Percentiles rank a stretch among this genome's conserved stretches.
These are phyloP conservation scores for Phragmatobia fuliginosa DNA, from an alignment of 2,888 invertebrate genomes.

Conservation along the genomic window DNA sequence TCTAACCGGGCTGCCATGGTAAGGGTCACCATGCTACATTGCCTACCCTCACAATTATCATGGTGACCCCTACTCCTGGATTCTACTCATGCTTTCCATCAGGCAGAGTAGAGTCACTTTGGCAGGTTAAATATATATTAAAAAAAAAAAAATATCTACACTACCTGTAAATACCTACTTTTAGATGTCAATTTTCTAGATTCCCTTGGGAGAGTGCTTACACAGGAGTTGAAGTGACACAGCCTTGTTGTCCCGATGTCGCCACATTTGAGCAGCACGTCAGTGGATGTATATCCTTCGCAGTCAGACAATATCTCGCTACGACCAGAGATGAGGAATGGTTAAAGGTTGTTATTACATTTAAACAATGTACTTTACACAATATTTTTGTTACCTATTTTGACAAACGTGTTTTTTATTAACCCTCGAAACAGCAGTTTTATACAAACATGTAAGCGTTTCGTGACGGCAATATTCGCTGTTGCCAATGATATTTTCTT, in stretches of 20 bases:
- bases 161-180: neutral
- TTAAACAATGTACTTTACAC: neutral
- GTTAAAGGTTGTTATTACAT: conserved; percentile 58
- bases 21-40: too few relatives aligned
- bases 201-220: conserved; percentile 89
- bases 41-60: too few relatives aligned
- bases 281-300: conserved; percentile 86
- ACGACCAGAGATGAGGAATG: conserved; percentile 79
- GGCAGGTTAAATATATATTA: too few relatives aligned
- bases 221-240: conserved; percentile 87
- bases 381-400: neutral
- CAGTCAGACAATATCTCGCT: conserved; percentile 78
- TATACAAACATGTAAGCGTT: neutral
- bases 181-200: conserved; percentile 53
- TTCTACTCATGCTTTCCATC: too few relatives aligned
- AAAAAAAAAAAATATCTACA: neutral
- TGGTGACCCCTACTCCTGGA: too few relatives aligned
- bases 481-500: neutral
- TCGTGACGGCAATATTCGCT: neutral
- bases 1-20: too few relatives aligned
- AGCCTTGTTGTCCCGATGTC: conserved; percentile 87
- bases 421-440: neutral
- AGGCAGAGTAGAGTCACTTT: too few relatives aligned
- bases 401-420: neutral
- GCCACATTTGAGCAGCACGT: conserved; percentile 87